Evolutionary conservation across 1,140 invertebrate genomes (phyloP), one percentile per base, ranked within the genome.

Genomic region (Pogonomyrmex californicus): DNA sequence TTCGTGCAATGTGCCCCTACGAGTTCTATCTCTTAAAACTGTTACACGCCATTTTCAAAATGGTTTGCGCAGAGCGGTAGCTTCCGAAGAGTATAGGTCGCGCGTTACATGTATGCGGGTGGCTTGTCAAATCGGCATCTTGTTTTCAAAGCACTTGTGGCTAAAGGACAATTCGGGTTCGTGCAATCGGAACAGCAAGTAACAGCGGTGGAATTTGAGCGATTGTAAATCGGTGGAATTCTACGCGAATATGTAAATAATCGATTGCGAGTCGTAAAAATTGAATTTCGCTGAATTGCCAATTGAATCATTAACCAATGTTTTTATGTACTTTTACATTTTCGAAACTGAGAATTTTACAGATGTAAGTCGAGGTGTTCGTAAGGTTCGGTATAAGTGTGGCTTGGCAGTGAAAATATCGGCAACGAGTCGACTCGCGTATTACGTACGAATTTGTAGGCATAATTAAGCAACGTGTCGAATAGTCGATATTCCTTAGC

Each of bases 331-430:
- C 5, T 87, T 47, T 56, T 73, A 71, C 51, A 38, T 81, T 82
- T 70, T 77, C 56, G 83, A 77, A 89, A 87, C 47, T 38, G 33
- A 62, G 47, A 73, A 76, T 60, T 41, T 68, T 17, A 66, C 36
- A 66, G 51, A 78, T 77, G 58, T 54, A 41, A 66, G 51, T 76
- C 58, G 44, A n/a, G 51, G 5, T 76, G 7, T 56, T 83, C 36
- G 33, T 54, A 49, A 73, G 30, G 12, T 66, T 41, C 33, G 30
- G 38, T 81, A 82, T 23, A 77, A 86, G 62, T 66, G 49, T 81
- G 66, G 65, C 44, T 86, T 86, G 88, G 86, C 88, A 90, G 88
- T 90, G 88, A 68, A 82, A 71, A 90, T 71, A 73, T 90, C 60
- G 62, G 66, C 79, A 77, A 90, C 30, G 65, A 70, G 14, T 70